phyloP scores from a whole-genome alignment of 2,797 vertebrate genomes.

The Luscinia megarhynchos region DNA sequence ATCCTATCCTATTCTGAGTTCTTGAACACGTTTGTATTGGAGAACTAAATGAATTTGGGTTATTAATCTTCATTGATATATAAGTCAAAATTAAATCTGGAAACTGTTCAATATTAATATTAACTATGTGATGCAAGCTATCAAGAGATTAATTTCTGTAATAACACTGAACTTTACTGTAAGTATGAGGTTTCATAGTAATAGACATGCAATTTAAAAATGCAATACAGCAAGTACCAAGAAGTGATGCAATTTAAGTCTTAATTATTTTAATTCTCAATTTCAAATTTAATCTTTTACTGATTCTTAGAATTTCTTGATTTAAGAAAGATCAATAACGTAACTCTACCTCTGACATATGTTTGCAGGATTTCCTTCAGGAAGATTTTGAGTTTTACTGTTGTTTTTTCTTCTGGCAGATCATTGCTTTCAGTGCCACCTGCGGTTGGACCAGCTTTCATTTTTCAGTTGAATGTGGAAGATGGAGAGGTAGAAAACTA shows the following conservation, averaged over 20 bases:
- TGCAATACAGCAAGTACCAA: neutral
- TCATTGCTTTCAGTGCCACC: conserved; percentile 93
- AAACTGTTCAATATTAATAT: neutral
- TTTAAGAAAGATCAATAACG: neutral
- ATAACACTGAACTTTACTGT: neutral
- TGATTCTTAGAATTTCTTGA: neutral
- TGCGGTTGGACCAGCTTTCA: conserved; percentile 89
- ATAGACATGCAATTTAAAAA: neutral
- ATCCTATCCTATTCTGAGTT: neutral
- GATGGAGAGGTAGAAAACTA: conserved; percentile 97
- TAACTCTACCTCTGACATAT: neutral
- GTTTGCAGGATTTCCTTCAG: neutral
- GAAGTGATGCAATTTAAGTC: neutral
- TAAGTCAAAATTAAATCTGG: neutral
- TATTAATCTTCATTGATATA: neutral
- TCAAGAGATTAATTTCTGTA: neutral
- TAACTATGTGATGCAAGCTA: neutral
- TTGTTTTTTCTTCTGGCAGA: conserved; percentile 89
- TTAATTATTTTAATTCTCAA: neutral
- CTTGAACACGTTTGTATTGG: neutral
- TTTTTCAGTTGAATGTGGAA: conserved; percentile 93
- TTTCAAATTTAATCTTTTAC: neutral
- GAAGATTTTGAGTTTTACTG: conserved; percentile 89
- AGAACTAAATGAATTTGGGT: neutral
- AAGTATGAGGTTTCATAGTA: neutral